phyloP scores from a whole-genome alignment of 2,797 vertebrate genomes.

The Coracias cyanogaster region DNA sequence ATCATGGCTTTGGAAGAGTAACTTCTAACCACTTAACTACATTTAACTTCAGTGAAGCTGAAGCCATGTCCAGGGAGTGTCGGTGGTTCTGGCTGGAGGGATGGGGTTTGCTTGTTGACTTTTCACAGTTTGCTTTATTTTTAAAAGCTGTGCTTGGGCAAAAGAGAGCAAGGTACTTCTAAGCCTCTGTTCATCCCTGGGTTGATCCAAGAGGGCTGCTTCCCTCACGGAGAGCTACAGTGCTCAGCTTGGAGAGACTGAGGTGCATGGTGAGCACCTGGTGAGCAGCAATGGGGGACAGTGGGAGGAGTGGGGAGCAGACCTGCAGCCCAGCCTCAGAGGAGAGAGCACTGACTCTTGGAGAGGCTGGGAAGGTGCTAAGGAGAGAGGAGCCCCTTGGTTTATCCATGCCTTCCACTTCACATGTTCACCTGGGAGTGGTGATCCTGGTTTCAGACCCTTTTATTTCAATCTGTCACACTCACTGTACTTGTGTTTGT shows the following conservation, averaged over 20 bases:
- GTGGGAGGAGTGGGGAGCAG: not conserved
- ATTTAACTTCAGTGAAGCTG: not conserved
- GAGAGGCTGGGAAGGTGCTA: not conserved
- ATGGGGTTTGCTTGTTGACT: not conserved
- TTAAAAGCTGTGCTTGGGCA: not conserved
- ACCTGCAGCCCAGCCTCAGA: not conserved
- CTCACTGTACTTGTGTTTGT: not conserved
- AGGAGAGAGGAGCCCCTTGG: not conserved
- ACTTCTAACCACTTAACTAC: not conserved
- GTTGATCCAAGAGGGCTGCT: not conserved
- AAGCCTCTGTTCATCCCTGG: not conserved
- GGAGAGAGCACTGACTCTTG: not conserved
- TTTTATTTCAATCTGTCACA: not conserved
- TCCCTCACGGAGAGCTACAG: rapidly evolving
- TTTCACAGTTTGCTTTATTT: not conserved
- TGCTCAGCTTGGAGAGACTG: not conserved
- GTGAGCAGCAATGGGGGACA: rapidly evolving
- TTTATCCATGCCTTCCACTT: not conserved
- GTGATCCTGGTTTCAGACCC: not conserved
- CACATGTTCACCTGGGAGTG: not conserved
- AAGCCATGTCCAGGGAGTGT: not conserved
- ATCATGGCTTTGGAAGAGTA: not conserved
- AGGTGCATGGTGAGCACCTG: not conserved
- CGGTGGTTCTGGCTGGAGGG: rapidly evolving
- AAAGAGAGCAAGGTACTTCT: not conserved